phyloP scores from a whole-genome alignment of 2,113 vertebrate species.

The Eublepharis macularius region DNA sequence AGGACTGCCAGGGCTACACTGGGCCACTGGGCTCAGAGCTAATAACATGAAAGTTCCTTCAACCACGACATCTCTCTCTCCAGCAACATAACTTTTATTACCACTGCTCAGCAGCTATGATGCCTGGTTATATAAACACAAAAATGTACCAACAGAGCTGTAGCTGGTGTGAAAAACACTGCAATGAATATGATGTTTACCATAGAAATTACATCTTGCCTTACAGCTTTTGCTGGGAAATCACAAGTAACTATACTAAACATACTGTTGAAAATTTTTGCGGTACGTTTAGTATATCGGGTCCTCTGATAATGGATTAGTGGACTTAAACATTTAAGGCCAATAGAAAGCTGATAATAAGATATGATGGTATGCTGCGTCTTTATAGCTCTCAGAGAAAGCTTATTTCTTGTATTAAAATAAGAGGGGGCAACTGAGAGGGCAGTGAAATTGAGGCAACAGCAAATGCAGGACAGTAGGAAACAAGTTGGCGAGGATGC shows the following conservation, averaged over 20 bases:
- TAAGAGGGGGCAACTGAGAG: not conserved
- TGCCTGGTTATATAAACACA: not conserved
- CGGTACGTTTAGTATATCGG: slow-evolving; percentile 8
- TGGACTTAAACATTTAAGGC: slow-evolving; percentile 27
- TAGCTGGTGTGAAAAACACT: not conserved
- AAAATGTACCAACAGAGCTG: not conserved
- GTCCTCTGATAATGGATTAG: slow-evolving; percentile 25
- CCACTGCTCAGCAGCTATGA: not conserved
- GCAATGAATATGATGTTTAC: not conserved
- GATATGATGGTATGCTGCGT: not conserved
- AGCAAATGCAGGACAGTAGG: not conserved
- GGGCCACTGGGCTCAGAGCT: no score
- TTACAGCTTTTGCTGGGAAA: not conserved
- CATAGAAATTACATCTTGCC: not conserved
- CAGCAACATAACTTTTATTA: not conserved
- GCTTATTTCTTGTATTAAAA: slow-evolving; percentile 17
- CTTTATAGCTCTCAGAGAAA: not conserved
- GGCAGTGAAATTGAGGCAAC: rapidly evolving
- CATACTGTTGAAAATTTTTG: slow-evolving; percentile 18
- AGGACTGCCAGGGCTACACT: not conserved
- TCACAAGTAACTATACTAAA: not conserved
- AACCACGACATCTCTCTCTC: not conserved
- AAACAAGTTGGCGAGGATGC: no score
- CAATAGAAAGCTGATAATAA: not conserved
- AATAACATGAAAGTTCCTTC: not conserved